Conservation (phyloP, 1,140 invertebrate species). For the Tetramorium alpestre region DNA sequence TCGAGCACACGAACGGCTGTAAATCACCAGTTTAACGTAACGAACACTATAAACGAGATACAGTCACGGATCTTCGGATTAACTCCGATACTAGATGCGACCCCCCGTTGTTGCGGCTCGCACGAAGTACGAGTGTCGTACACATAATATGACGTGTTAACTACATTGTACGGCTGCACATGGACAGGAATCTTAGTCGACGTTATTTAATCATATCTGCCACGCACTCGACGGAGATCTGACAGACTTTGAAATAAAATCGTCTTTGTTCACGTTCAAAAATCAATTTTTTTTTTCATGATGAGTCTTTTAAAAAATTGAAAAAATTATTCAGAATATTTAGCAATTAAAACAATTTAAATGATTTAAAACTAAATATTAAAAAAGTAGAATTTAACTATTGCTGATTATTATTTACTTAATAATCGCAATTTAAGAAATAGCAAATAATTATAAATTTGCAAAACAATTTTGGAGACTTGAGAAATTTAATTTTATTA, state of each 20-base stretch:
- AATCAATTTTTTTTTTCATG: slow-evolving; percentile 42
- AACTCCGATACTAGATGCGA: slow-evolving; percentile 74
- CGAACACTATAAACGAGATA: slow-evolving; percentile 71
- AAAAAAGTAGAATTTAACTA: background rate
- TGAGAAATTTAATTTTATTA: background rate
- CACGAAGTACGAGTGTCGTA: slow-evolving; percentile 58
- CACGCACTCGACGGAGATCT: background rate
- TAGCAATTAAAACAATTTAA: background rate
- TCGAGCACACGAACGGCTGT: slow-evolving; percentile 39
- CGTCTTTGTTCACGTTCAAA: slow-evolving; percentile 4
- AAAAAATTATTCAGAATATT: background rate
- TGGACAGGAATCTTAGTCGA: background rate
- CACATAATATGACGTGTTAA: slow-evolving; percentile 62
- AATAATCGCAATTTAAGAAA: background rate
- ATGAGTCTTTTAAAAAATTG: background rate
- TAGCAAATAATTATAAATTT: background rate
- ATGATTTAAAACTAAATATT: background rate
- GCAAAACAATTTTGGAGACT: background rate
- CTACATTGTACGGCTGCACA: slow-evolving; percentile 12
- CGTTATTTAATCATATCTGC: slow-evolving; percentile 52
- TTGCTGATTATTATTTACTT: background rate
- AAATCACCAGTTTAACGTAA: slow-evolving; percentile 69
- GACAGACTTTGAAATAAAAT: background rate
- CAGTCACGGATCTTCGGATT: slow-evolving; percentile 75
- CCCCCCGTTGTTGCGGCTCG: slow-evolving; percentile 76